phyloP scores from a whole-genome alignment of 1,140 invertebrate species.

The Bombus superbus region DNA sequence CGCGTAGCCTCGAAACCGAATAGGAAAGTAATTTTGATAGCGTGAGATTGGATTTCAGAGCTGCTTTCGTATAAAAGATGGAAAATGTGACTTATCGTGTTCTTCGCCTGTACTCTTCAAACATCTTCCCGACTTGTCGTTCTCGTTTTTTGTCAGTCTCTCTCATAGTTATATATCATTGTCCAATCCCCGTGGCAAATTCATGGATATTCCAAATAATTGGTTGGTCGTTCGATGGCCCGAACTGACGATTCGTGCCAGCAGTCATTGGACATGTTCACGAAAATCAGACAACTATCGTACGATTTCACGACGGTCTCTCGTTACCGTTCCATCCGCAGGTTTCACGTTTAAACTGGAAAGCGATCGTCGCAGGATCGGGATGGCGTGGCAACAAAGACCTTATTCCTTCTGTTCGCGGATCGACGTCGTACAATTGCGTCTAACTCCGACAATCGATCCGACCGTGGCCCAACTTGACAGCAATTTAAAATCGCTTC shows the following conservation, averaged over 20 bases:
- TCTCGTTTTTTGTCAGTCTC: background rate
- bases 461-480: conserved; percentile 81
- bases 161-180: background rate
- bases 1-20: too few relatives aligned
- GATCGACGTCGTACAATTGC: conserved; percentile 71
- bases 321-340: background rate
- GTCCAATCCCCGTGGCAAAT: background rate
- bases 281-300: background rate
- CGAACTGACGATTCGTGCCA: background rate
- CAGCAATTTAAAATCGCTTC: conserved; percentile 78
- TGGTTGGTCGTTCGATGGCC: background rate
- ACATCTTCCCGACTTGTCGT: background rate
- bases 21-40: background rate
- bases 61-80: background rate
- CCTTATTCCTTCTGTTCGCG: conserved; percentile 34
- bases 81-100: background rate
- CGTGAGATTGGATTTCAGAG: background rate
- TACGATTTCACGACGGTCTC: background rate
- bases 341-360: conserved; percentile 26
- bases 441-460: conserved; percentile 79
- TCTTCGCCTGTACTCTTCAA: background rate
- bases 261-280: background rate
- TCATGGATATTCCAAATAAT: background rate
- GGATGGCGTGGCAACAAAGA: conserved; percentile 22
- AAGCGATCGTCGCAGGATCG: conserved; percentile 38